Evolutionary conservation across 2,113 vertebrate species (phyloP).

Genomic region (Caranx melampygus): DNA sequence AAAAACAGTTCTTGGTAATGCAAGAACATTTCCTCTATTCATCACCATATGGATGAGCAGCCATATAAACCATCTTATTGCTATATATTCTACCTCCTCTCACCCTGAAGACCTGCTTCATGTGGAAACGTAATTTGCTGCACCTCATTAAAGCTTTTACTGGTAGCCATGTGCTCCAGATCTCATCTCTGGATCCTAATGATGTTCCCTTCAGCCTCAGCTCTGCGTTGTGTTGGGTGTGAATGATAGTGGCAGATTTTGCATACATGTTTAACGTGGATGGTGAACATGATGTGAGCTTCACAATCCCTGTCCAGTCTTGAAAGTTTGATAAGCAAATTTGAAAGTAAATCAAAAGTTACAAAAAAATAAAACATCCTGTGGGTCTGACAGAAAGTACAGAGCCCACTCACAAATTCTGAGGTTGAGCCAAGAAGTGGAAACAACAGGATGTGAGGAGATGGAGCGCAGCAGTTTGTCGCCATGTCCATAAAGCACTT

Average conservation of each 20-base stretch:
- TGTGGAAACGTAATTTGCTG: not conserved
- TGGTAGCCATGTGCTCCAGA: not conserved
- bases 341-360: not conserved
- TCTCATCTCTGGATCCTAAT: not conserved
- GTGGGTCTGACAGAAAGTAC: not conserved
- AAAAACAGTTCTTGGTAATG: not conserved
- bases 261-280: too few relatives aligned
- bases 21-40: not conserved
- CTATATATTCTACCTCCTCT: not conserved
- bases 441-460: not conserved
- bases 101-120: too few relatives aligned
- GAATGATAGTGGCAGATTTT: not conserved
- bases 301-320: not conserved
- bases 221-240: not conserved
- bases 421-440: not conserved
- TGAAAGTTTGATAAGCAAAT: not conserved
- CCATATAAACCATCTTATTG: not conserved
- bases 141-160: not conserved
- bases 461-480: not conserved
- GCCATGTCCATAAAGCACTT: not conserved
- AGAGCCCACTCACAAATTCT: not conserved
- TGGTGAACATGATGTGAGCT: not conserved
- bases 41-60: not conserved
- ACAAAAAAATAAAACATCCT: not conserved
- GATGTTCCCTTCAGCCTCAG: slow-evolving; percentile 1